Evolutionary conservation across 2,113 vertebrate species (phyloP), one percentile per base, ranked within the genome.

Genomic region (Larimichthys crocea): DNA sequence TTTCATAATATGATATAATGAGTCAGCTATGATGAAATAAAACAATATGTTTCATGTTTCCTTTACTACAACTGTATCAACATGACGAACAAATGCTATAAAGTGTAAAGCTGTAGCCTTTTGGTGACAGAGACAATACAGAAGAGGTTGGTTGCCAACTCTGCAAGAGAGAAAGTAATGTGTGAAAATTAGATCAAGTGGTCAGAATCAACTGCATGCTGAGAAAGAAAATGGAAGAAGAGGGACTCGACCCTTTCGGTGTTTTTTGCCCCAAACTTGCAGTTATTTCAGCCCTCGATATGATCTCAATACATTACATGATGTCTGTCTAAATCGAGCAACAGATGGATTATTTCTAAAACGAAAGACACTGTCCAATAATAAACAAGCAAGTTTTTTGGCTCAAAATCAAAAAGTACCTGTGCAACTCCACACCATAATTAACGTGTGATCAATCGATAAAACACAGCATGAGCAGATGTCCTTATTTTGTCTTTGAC

Each of bases 231-330:
- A 64, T 70, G 35, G 42, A 48, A 71, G 22, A 65, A n/a, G 10
- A 73, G 3, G 26, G 80, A 74, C 76, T 78, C 67, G 72, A 53
- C 35, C 53, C 29, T 31, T 68, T 22, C 52, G 73, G 59, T 20
- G 35, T 24, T 24, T 17, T 35, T 53, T 46, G 20, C 35, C 11
- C 6, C 20, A 10, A 46, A 55, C 22, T 12, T 40, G 16, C n/a
- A 50, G 17, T 22, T 11, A 2, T 3, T 67, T 66, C 48, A 53
- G 17, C 19, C 19, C 55, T 68, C 56, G 15, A 52, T 52, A 42
- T 53, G 49, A n/a, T 79, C 20, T 42, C 40, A 26, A n/a, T 4
- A 15, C 6, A n/a, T 19, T 48, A 19, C 24, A 5, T 6, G 24
- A 24, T 60, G 46, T 24, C 53, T 60, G 44, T 14, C 31, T 3